phyloP scores from a whole-genome alignment of 2,888 invertebrate genomes.

The Pemphredon lugubris region DNA sequence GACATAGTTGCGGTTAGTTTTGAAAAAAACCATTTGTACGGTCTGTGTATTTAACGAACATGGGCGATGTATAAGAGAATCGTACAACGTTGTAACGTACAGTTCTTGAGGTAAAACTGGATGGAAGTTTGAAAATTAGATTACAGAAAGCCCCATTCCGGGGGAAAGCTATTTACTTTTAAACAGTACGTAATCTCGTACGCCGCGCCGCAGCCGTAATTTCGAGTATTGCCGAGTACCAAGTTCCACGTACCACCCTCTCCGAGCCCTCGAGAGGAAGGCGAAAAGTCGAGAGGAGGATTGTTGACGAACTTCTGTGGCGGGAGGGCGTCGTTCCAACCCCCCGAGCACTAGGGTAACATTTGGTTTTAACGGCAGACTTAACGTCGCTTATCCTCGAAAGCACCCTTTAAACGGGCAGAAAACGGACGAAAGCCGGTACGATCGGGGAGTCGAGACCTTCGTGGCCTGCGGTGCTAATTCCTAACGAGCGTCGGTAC shows the following conservation, averaged over 20 bases:
- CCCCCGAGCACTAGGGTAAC: neutral
- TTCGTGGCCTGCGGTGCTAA: constrained; percentile 43
- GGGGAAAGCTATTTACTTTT: no score
- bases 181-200: constrained; percentile 45
- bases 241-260: neutral
- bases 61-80: no score
- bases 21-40: no score
- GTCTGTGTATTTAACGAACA: no score
- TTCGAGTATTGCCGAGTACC: constrained; percentile 45
- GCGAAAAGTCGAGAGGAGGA: neutral
- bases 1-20: no score
- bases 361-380: constrained; percentile 27
- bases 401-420: constrained; percentile 5
- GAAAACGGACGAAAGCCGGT: constrained; percentile 22
- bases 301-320: constrained; percentile 39
- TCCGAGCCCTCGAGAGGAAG: constrained; percentile 1
- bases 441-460: constrained; percentile 21
- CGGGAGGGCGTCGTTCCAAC: constrained; percentile 17
- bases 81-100: no score
- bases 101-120: no score
- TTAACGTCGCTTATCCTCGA: constrained; percentile 38
- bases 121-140: no score
- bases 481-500: constrained; percentile 45
- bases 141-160: no score
- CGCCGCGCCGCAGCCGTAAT: constrained; percentile 28